Conservation (phyloP, 1,140 invertebrate species). For the Drosophila eugracilis region DNA sequence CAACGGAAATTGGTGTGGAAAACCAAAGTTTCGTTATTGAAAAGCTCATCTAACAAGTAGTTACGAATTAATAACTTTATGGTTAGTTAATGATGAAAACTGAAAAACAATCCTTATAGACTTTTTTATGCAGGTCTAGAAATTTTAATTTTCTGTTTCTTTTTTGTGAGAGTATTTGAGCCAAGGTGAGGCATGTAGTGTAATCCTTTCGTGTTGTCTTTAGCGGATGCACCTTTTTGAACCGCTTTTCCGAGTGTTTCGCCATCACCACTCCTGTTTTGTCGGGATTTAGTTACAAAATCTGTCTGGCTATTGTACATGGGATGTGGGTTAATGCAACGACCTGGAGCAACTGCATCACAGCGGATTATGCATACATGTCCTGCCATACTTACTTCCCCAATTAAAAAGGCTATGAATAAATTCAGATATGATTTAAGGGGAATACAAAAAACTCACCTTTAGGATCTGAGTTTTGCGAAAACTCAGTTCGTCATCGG, state of each 20-base stretch:
- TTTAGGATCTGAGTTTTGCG: slow-evolving; percentile 97
- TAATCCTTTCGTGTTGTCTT: slow-evolving; percentile 33
- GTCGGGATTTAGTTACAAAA: slow-evolving; percentile 31
- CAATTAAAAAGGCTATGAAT: slow-evolving; percentile 18
- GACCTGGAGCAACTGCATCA: slow-evolving; percentile 35
- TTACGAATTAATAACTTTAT: no score
- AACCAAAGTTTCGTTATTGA: no score
- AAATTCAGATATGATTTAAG: slow-evolving; percentile 17
- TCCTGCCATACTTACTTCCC: not conserved
- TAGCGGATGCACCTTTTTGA: slow-evolving; percentile 39
- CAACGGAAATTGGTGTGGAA: no score
- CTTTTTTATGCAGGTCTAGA: no score
- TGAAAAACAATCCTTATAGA: no score
- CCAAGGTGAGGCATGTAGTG: slow-evolving; percentile 6
- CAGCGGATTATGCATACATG: slow-evolving; percentile 45
- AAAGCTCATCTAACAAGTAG: no score
- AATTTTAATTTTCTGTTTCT: not conserved
- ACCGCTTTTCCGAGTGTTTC: slow-evolving; percentile 16
- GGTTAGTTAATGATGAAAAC: no score
- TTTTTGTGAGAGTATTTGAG: slow-evolving; percentile 7
- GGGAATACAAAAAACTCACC: slow-evolving; percentile 86
- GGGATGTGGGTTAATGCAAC: slow-evolving; percentile 59
- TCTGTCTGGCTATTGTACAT: slow-evolving; percentile 22
- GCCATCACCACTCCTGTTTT: not conserved
- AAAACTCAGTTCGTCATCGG: slow-evolving; percentile 99